Percentiles rank a stretch among this genome's conserved stretches.
Evolutionary conservation across 2,113 vertebrate species (phyloP).

Genomic region (Calonectris borealis): DNA sequence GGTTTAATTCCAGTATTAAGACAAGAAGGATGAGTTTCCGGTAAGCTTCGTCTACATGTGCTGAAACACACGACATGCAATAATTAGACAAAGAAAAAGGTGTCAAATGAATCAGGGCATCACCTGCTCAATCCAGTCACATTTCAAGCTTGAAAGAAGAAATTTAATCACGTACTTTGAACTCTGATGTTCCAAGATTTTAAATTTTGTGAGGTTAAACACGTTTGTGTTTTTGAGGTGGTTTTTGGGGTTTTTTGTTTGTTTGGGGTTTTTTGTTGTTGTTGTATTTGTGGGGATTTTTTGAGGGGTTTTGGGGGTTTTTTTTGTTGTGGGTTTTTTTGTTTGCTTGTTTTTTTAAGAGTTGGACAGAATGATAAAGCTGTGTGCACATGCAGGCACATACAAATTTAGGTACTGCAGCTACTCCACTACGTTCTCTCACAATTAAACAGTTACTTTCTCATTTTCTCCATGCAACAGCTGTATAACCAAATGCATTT

Average conservation of each 20-base stretch:
- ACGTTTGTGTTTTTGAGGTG: not conserved
- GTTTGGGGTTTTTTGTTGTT: no score
- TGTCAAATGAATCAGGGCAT: not conserved
- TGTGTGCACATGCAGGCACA: fast-evolving
- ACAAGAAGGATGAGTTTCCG: conserved; percentile 71
- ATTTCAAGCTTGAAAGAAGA: not conserved
- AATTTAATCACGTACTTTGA: not conserved
- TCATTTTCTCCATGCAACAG: not conserved
- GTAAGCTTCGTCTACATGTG: conserved; percentile 70
- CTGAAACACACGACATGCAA: conserved; percentile 48
- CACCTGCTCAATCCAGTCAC: not conserved
- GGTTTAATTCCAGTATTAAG: conserved; percentile 63
- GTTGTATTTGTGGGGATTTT: no score
- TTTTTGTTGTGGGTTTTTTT: not conserved
- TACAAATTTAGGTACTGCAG: not conserved
- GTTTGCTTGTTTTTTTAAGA: not conserved
- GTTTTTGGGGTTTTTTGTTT: not conserved
- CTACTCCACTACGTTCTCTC: not conserved
- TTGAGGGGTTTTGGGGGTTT: no score
- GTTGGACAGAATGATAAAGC: not conserved
- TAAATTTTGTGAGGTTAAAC: not conserved
- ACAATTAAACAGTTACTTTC: not conserved
- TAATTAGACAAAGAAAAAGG: not conserved
- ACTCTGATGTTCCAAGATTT: not conserved
- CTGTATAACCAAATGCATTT: not conserved